phyloP scores from a whole-genome alignment of 2,113 vertebrate species.

The Dromaius novaehollandiae region DNA sequence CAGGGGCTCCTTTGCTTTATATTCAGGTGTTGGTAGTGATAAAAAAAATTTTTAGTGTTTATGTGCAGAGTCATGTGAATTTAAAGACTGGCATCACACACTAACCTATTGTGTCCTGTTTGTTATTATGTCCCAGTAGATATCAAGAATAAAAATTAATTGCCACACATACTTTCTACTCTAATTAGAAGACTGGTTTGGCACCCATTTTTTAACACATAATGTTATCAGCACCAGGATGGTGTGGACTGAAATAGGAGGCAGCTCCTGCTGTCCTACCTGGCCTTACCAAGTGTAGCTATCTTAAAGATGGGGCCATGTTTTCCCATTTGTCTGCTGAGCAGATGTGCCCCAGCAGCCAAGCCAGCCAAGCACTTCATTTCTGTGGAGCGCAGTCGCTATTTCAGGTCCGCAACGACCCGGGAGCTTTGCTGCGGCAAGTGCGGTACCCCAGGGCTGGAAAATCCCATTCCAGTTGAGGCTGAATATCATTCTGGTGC shows the following conservation, averaged over 20 bases:
- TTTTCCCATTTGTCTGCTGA: not conserved
- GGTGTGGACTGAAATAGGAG: not conserved
- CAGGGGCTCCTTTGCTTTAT: constrained; percentile 67
- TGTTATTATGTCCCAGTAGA: not conserved
- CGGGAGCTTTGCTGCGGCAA: not conserved
- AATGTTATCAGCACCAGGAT: not conserved
- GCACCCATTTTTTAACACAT: not conserved
- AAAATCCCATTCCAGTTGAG: not conserved
- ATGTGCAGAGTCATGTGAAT: constrained; percentile 28
- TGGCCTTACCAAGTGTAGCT: constrained; percentile 6
- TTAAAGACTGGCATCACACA: not conserved
- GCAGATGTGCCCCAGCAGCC: constrained; percentile 34
- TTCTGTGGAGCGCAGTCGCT: not conserved
- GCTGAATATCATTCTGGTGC: not conserved
- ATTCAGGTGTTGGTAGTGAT: constrained; percentile 62
- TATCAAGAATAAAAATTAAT: not conserved
- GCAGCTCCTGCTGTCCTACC: not conserved
- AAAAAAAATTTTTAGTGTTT: constrained; percentile 27
- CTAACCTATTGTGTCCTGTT: not conserved
- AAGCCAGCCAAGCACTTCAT: constrained; percentile 34
- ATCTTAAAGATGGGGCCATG: not conserved
- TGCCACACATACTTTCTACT: not conserved
- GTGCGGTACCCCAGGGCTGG: not conserved
- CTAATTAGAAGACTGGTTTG: not conserved
- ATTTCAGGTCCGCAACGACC: not conserved